phyloP scores from a whole-genome alignment of 2,113 vertebrate genomes.

The Pelobates fuscus region DNA sequence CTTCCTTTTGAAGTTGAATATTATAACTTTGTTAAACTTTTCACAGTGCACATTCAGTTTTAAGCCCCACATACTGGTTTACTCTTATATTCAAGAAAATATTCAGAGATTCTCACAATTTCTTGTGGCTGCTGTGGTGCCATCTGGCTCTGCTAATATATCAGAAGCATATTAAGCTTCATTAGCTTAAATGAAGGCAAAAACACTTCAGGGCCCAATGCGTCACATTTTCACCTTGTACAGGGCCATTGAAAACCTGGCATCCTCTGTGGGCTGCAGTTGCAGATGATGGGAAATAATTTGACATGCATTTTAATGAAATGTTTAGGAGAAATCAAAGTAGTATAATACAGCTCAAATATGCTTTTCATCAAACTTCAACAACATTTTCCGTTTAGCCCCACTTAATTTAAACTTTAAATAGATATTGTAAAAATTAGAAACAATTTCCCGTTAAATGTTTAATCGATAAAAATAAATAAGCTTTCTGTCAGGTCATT shows the following conservation, averaged over 20 bases:
- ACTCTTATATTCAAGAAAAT: not conserved
- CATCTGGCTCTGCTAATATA: slow-evolving; percentile 40
- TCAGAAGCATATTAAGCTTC: slow-evolving; percentile 46
- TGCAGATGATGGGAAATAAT: slow-evolving; percentile 61
- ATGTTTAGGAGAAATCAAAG: slow-evolving; percentile 60
- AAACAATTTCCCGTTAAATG: no score
- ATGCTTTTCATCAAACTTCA: slow-evolving; percentile 5
- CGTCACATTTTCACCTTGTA: slow-evolving; percentile 52
- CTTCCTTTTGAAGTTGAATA: no score
- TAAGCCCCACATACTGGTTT: not conserved
- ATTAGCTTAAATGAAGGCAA: slow-evolving; percentile 12
- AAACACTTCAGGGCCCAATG: not conserved
- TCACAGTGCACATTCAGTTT: not conserved
- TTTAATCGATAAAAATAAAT: no score
- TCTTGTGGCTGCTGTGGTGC: slow-evolving; percentile 3
- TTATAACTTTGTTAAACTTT: no score
- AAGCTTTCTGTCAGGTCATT: no score
- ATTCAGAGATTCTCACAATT: not conserved
- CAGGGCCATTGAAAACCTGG: slow-evolving; percentile 60
- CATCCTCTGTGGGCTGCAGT: slow-evolving; percentile 61
- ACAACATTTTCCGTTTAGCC: not conserved
- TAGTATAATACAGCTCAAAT: slow-evolving; percentile 38
- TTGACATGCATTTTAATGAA: slow-evolving; percentile 69
- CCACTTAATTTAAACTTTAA: no score
- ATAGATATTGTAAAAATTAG: no score